Evolutionary conservation across 2,113 vertebrate genomes (phyloP).

Genomic region (Sciurus niger): DNA sequence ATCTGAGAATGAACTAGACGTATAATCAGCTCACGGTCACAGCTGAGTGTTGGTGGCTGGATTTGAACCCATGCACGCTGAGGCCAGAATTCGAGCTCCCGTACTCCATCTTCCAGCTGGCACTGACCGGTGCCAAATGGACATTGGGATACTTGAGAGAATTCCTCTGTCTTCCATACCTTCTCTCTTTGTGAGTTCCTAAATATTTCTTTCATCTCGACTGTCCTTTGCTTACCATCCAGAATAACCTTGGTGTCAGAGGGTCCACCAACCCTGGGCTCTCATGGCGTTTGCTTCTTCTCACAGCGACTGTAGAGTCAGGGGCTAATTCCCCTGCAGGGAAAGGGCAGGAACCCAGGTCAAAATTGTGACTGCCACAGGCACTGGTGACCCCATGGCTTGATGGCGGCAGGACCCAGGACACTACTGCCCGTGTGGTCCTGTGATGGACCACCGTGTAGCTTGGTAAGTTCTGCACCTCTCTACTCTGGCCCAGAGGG

Average conservation of each 20-base stretch:
- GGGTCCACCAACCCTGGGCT: not conserved
- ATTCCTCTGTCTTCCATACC: not conserved
- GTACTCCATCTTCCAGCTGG: not conserved
- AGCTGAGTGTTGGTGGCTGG: not conserved
- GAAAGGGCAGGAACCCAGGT: not conserved
- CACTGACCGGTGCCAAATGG: too few species aligned
- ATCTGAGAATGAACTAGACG: not conserved
- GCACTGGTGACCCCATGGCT: fast-evolving
- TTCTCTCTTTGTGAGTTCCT: not conserved
- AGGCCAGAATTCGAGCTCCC: not conserved
- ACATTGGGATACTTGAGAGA: not conserved
- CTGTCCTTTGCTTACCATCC: not conserved
- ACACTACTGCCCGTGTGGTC: not conserved
- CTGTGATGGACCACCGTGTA: not conserved
- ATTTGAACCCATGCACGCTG: not conserved
- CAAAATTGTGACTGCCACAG: not conserved
- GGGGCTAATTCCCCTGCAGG: not conserved
- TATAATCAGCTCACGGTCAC: not conserved
- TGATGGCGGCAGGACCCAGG: fast-evolving
- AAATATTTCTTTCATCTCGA: not conserved
- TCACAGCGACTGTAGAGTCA: not conserved
- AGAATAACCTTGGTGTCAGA: not conserved
- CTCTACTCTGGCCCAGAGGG: not conserved
- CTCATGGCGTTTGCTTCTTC: not conserved
- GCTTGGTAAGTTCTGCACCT: not conserved